These are phyloP conservation scores for Jacana jacana DNA, from an alignment of 2,113 vertebrate species.

Conservation along the genomic window DNA sequence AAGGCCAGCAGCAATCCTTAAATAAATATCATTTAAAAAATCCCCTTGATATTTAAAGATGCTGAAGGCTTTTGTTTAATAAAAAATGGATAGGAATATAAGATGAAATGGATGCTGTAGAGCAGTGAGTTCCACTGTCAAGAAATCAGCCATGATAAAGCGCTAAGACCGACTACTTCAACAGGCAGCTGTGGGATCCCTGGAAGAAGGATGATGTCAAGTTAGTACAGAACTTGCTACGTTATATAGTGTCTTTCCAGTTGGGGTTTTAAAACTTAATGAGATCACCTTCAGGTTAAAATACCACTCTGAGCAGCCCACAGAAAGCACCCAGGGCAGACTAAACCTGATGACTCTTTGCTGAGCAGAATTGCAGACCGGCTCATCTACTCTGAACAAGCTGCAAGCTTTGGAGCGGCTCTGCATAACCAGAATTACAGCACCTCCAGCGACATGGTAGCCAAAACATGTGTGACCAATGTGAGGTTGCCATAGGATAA, in stretches of 20 bases:
- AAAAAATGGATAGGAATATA: background rate
- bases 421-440: background rate
- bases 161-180: background rate
- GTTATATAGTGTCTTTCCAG: background rate
- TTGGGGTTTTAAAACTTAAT: background rate
- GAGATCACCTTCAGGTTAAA: background rate
- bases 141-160: background rate
- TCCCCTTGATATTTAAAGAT: conserved; percentile 35
- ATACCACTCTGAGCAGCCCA: background rate
- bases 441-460: background rate
- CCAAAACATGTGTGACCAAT: background rate
- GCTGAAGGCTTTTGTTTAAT: conserved; percentile 40
- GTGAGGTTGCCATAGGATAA: background rate
- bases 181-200: background rate
- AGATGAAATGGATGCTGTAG: background rate
- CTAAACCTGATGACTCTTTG: background rate
- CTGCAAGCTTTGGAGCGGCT: background rate
- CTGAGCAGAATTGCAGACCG: background rate
- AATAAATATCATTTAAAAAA: conserved; percentile 16
- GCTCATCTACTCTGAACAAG: background rate
- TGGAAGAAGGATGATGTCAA: background rate
- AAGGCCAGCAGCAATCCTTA: conserved; percentile 43
- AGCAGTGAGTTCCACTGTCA: background rate
- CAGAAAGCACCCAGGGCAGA: background rate
- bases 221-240: background rate